Evolutionary conservation across 1,140 invertebrate species (phyloP), one percentile per base, ranked within the genome.

Genomic region (Pseudoatta argentina): DNA sequence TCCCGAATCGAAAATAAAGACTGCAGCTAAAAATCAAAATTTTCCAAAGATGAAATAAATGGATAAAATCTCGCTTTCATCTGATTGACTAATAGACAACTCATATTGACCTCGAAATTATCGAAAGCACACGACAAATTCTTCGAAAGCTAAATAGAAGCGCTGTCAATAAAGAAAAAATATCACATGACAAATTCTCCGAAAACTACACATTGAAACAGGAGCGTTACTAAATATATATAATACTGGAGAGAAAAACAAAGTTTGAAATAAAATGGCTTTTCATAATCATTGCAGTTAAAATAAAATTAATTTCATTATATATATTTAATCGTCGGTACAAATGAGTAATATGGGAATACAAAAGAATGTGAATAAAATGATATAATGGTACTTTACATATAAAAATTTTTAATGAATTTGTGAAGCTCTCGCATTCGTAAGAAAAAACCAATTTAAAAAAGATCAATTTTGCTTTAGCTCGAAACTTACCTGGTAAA

Each of bases 261-360:
- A 27, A 72, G 3, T 30, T 57, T 34, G n/a, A 73, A 55, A 57
- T 73, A 34, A 73, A 71, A 71, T 27, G 4, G 1, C 1, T 39
- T 34, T 59, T 39, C 12, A 34, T 16, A 21, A 39, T 34, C 5
- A 55, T 73, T 73, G 27, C 12, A 55, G 14, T 59, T 76, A 21
- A 59, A 57, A 21, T 59, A 75, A 75, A 75, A 16, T 57, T 7
- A 57, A 4, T 76, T 24, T 75, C 6, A 14, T 59, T 59, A 39
- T 39, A 34, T 34, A 34, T 34, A 24, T 24, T 44, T 39, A 24
- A 76, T 76, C 14, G 7, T 14, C 21, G 1, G 0, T 39, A 44
- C 7, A 6, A 18, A 59, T 24, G 30, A 27, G 14, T 55, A 34
- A 21, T 3, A 34, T 21, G 0, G 18, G 1, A 57, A 55, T 14